Percentiles rank a stretch among this genome's conserved stretches.
These are phyloP conservation scores for Ichneumoninae sp. DNA, from an alignment of 2,888 invertebrate species.

Conservation along the genomic window DNA sequence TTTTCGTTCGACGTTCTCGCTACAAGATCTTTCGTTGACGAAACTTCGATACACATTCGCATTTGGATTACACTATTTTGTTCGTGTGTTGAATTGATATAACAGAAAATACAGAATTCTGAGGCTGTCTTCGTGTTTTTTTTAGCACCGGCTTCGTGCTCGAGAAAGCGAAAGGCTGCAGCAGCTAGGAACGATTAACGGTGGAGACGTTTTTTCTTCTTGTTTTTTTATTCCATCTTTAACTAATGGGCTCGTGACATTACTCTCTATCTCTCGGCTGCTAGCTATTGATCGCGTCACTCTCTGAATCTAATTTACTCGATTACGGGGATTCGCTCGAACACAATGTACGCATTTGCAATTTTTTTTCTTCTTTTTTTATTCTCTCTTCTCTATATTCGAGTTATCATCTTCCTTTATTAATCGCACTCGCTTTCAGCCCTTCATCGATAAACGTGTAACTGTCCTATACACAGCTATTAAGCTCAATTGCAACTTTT, in stretches of 20 bases:
- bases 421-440: slow-evolving; percentile 49
- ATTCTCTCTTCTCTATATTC: slow-evolving; percentile 36
- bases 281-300: slow-evolving; percentile 17
- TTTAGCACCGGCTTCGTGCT: slow-evolving; percentile 25
- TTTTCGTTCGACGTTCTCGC: slow-evolving; percentile 5
- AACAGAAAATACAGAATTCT: slow-evolving; percentile 23
- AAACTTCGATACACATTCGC: slow-evolving; percentile 28
- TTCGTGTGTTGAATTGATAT: neutral
- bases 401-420: slow-evolving; percentile 34
- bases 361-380: slow-evolving; percentile 15
- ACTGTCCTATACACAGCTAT: slow-evolving; percentile 65
- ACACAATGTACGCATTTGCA: slow-evolving; percentile 17
- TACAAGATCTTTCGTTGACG: slow-evolving; percentile 33
- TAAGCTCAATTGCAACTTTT: slow-evolving; percentile 60
- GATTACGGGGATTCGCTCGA: slow-evolving; percentile 24
- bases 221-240: slow-evolving; percentile 15
- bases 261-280: slow-evolving; percentile 16
- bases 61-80: slow-evolving; percentile 20
- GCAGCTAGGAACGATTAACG: slow-evolving; percentile 48
- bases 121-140: slow-evolving; percentile 12
- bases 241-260: slow-evolving; percentile 22
- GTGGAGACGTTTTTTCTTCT: slow-evolving; percentile 13
- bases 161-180: slow-evolving; percentile 40
- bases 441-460: slow-evolving; percentile 52
- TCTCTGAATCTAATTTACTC: slow-evolving; percentile 38